phyloP scores from a whole-genome alignment of 2,797 vertebrate genomes.

The Botia kubotai region DNA sequence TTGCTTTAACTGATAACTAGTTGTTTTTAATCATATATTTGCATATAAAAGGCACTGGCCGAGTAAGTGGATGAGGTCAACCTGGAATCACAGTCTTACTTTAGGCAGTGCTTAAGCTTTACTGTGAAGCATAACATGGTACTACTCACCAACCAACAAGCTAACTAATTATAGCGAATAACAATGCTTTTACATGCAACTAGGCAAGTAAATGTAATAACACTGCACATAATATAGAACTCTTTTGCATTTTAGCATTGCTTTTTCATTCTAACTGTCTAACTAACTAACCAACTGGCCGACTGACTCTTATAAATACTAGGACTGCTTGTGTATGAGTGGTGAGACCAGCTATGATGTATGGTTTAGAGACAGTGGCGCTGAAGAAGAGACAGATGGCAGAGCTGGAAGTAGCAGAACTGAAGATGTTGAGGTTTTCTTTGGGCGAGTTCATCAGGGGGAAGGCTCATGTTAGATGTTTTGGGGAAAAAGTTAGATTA shows the following conservation, averaged over 20 bases:
- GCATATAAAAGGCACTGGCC: constrained; percentile 71
- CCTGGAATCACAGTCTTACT: constrained; percentile 70
- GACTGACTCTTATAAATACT: background rate
- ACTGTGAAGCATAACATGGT: constrained; percentile 34
- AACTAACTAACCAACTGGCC: too few relatives aligned
- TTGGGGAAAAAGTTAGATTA: too few relatives aligned
- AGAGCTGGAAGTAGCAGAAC: too few relatives aligned
- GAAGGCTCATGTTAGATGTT: too few relatives aligned
- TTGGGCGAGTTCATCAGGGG: too few relatives aligned
- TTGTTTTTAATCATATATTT: constrained; percentile 70
- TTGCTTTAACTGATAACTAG: constrained; percentile 31
- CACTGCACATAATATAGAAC: background rate
- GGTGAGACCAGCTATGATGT: too few relatives aligned
- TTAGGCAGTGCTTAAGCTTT: constrained; percentile 67
- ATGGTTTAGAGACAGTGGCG: too few relatives aligned
- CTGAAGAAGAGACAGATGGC: too few relatives aligned
- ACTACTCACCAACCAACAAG: background rate
- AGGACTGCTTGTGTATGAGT: background rate
- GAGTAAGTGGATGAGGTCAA: constrained; percentile 66
- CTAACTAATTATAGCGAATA: background rate
- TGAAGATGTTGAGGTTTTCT: too few relatives aligned
- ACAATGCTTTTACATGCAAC: background rate
- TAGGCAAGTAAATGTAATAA: background rate
- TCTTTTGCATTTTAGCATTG: background rate
- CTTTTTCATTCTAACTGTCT: background rate